Evolutionary conservation across 2,797 vertebrate genomes (phyloP).

Genomic region (Prionace glauca): DNA sequence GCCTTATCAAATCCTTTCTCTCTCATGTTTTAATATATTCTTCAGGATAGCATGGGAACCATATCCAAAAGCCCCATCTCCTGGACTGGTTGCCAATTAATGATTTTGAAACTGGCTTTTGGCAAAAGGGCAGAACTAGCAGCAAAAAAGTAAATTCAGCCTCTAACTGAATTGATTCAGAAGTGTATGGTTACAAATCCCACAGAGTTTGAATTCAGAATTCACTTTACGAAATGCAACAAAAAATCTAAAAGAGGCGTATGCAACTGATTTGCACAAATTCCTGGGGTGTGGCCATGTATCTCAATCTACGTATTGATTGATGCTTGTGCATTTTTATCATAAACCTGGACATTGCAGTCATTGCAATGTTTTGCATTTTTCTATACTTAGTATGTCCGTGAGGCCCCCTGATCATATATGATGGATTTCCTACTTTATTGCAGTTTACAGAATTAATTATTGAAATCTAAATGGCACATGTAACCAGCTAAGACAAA

Average conservation of each 20-base stretch:
- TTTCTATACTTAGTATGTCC: neutral
- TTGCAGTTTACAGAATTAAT: neutral
- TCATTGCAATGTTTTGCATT: neutral
- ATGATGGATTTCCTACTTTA: neutral
- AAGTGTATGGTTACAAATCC: neutral
- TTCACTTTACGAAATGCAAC: neutral
- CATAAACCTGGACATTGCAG: neutral
- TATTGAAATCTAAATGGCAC: neutral
- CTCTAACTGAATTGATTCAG: too few species aligned
- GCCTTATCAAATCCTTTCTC: neutral
- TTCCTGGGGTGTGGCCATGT: neutral
- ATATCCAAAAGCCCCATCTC: neutral
- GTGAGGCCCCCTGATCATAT: neutral
- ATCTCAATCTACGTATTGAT: neutral
- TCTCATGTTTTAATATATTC: neutral
- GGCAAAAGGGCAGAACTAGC: too few species aligned
- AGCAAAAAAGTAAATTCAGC: neutral
- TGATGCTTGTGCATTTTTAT: neutral
- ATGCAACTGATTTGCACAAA: neutral
- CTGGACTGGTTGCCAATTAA: neutral
- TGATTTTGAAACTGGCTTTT: neutral
- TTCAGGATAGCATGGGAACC: neutral
- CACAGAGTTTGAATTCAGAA: neutral
- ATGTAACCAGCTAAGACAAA: neutral
- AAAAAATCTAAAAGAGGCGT: neutral